A percentile compares a stretch with the other conserved stretches of the same genome.
Evolutionary conservation across 2,888 invertebrate species (phyloP).

Genomic region (Alloplasta piceator): DNA sequence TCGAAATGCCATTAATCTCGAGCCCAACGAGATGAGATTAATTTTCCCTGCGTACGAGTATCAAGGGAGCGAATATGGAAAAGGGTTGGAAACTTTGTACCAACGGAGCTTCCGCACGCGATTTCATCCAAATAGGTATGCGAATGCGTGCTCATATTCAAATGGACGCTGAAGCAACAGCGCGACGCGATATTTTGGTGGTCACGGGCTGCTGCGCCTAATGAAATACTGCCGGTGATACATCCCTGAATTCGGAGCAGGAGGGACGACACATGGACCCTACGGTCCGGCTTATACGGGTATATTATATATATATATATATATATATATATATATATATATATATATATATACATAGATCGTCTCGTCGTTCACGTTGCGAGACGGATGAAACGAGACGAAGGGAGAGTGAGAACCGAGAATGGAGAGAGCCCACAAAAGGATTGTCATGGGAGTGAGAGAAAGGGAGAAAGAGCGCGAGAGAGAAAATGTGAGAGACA

Average conservation of each 20-base stretch:
- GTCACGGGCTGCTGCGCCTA: conserved; percentile 71
- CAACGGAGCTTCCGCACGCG: conserved; percentile 17
- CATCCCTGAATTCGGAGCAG: conserved; percentile 66
- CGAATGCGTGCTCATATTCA: neutral
- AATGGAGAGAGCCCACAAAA: conserved; percentile 59
- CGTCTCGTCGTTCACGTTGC: conserved; percentile 44
- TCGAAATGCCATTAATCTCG: conserved; percentile 46
- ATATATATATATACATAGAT: no score
- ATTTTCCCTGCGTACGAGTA: conserved; percentile 36
- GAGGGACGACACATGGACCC: conserved; percentile 55
- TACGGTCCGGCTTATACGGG: conserved; percentile 49
- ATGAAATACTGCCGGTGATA: conserved; percentile 69
- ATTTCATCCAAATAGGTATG: neutral
- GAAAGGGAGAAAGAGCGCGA: conserved; percentile 16
- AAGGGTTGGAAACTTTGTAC: conserved; percentile 36
- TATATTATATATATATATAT: no score
- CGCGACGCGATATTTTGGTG: conserved; percentile 65
- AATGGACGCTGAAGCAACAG: conserved; percentile 63
- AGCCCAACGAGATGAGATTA: conserved; percentile 44
- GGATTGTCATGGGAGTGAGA: conserved; percentile 58
- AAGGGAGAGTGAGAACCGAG: conserved; percentile 48
- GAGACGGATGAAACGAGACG: conserved; percentile 51
- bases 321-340: no score
- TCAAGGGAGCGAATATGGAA: conserved; percentile 17
- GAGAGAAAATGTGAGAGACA: conserved; percentile 18